Evolutionary conservation across 1,140 invertebrate genomes (phyloP), one percentile per base, ranked within the genome.

Genomic region (Drosophila pallidifrons): DNA sequence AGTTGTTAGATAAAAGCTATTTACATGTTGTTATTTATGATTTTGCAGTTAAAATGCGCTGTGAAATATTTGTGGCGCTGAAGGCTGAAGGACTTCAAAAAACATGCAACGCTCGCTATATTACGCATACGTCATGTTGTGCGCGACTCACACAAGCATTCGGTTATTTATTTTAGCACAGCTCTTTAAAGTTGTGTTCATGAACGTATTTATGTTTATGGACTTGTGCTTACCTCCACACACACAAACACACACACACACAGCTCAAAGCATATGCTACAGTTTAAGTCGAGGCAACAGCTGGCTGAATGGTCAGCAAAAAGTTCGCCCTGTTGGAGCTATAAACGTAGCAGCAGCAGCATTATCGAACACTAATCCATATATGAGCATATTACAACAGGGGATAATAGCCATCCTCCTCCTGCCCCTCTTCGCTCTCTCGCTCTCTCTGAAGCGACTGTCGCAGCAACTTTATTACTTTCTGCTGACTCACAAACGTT

Each of bases 1-100:
- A 87, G 85, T 87, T 85, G 85, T 89, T 88, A 89, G 85, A 88
- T 88, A 88, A 88, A 89, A 89, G 85, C 85, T 89, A 88, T 88
- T 88, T 89, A 88, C 85, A 89, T 88, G 81, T 89, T 88, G 83
- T 88, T 88, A 88, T 88, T 88, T 88, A 88, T 88, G 85, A 89
- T 89, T 88, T 88, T 89, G 85, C 85, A 85, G 85, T 87, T 89
- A 79, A 88, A 89, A 83, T 88, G 83, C 81, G 87, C 67, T 73
- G 75, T 83, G 85, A 89, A 82, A 82, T 87, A 79, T 87, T 64
- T 55, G 65, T 59, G 61, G 65, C 71, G 38, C 58, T 52, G n/a
- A 7, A 25, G 8, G 65, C 41, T 45, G 57, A 70, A 61, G 67
- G 43, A 61, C 66, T 69, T 69, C 61, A 47, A 20, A 68, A 47